phyloP scores from a whole-genome alignment of 2,113 vertebrate genomes.

The Poecile atricapillus region DNA sequence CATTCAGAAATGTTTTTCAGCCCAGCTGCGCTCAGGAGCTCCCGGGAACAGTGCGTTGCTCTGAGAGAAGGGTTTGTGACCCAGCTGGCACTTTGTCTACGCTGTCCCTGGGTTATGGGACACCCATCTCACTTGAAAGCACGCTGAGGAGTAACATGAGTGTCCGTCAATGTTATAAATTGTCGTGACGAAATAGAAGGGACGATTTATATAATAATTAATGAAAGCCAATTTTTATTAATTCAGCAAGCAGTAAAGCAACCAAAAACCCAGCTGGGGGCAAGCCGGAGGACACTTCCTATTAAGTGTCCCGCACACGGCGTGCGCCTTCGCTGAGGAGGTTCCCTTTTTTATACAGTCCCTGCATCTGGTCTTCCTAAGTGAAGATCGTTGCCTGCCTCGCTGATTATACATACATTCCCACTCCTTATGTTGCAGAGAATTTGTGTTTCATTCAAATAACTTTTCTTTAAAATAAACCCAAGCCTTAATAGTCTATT shows the following conservation, averaged over 20 bases:
- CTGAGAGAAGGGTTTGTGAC: background rate
- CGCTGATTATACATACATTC: background rate
- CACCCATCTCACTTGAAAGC: background rate
- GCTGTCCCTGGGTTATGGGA: background rate
- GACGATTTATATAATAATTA: too few relatives aligned
- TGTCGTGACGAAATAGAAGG: too few relatives aligned
- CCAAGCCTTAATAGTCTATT: background rate
- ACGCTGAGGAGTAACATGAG: background rate
- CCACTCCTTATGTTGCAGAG: background rate
- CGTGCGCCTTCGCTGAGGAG: too few relatives aligned
- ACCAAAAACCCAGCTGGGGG: too few relatives aligned
- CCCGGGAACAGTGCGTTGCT: accelerated
- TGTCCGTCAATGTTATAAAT: background rate
- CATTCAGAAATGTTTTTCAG: background rate
- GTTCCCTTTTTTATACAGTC: too few relatives aligned
- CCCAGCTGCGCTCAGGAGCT: background rate
- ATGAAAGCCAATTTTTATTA: too few relatives aligned
- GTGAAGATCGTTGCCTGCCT: background rate
- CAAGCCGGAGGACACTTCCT: too few relatives aligned
- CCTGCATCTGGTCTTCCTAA: background rate
- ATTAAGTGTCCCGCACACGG: too few relatives aligned
- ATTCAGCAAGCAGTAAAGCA: too few relatives aligned
- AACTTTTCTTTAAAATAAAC: background rate
- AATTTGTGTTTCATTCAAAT: background rate
- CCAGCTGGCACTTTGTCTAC: background rate